These are phyloP conservation scores for Ceraclea dissimilis DNA, from an alignment of 2,888 invertebrate species.

Conservation along the genomic window DNA sequence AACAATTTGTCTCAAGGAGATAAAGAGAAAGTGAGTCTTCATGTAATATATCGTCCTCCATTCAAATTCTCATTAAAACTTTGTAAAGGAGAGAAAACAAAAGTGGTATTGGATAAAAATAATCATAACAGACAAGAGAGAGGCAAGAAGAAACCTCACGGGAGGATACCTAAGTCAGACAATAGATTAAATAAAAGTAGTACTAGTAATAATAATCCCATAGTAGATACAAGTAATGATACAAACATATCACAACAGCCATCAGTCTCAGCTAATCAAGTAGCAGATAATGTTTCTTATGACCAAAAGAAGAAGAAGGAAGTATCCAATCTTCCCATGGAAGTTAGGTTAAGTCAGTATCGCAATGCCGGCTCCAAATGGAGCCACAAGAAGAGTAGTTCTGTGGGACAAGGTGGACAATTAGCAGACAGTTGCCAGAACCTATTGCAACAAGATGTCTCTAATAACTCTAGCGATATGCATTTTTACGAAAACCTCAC, in stretches of 20 bases:
- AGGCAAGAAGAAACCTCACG: conserved; percentile 25
- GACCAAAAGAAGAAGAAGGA: conserved; percentile 37
- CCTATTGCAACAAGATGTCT: conserved; percentile 40
- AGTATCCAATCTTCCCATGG: conserved; percentile 42
- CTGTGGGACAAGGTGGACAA: conserved; percentile 41
- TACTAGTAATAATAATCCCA: conserved; percentile 5
- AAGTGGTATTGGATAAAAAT: conserved; percentile 52
- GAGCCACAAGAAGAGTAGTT: conserved; percentile 42
- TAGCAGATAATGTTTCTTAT: conserved; percentile 31
- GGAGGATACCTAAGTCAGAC: conserved; percentile 33
- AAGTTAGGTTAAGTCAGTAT: conserved; percentile 40
- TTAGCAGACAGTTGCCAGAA: conserved; percentile 46
- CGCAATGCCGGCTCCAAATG: conserved; percentile 32
- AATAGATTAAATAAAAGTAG: conserved; percentile 32
- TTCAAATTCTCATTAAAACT: conserved; percentile 80
- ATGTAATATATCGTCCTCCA: conserved; percentile 82
- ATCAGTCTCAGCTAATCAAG: conserved; percentile 35
- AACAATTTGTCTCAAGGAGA: conserved; percentile 57
- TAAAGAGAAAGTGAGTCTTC: conserved; percentile 63
- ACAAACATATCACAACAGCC: conserved; percentile 35
- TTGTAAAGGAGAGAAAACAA: conserved; percentile 61
- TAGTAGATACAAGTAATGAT: conserved; percentile 30
- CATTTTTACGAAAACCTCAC: conserved; percentile 46
- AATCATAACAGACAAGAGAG: conserved; percentile 36
- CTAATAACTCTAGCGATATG: conserved; percentile 30